Evolutionary conservation across 2,797 vertebrate species (phyloP), one percentile per base, ranked within the genome.

Genomic region (Martes flavigula): DNA sequence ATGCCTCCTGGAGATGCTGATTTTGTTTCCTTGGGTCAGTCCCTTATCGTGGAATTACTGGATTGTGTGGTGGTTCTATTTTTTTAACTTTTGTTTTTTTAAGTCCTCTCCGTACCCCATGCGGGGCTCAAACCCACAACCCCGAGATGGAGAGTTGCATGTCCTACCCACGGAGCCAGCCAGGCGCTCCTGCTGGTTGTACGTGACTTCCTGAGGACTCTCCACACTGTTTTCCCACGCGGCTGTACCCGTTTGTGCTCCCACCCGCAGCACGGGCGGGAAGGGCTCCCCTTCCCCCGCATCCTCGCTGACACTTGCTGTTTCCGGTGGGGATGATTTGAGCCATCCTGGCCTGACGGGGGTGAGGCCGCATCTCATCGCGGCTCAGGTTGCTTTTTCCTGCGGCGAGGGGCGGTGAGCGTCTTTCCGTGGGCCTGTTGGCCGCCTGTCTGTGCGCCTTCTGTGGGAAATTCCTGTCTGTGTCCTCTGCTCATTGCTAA

Each of bases 301-400:
- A 0, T 11, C 51, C 51, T 35, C 0, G 1, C 35, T 23, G 0
- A 7, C 35, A 1, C 58, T 2, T 20, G 14, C 2, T 20, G 14
- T n/a, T 18, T 62, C 46, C 30, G 27, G 32, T 9, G 21, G 9
- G 21, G 32, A 9, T n/a, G 17, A 10, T 9, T 2, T 12, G 1
- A 35, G 64, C 9, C 17, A 0, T 11, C 4, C 30, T 12, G 30
- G 0, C 8, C 17, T 6, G 30, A 32, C 30, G 3, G 30, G 10
- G 3, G 17, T 35, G 51, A 14, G 87, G 18, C 3, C 4, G 18
- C 4, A 5, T 4, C 79, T 46, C 38, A 0, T 25, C 9, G 10
- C 20, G 72, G 62, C 32, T 66, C 43, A 32, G 43, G 13, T n/a
- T 25, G 77, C 25, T 2, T 82, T 38, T 79, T 54, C 30, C 54